Percentiles rank a stretch among this genome's conserved stretches.
These are phyloP conservation scores for Hipposideros armiger DNA, from an alignment of 2,113 vertebrate species.

Conservation along the genomic window DNA sequence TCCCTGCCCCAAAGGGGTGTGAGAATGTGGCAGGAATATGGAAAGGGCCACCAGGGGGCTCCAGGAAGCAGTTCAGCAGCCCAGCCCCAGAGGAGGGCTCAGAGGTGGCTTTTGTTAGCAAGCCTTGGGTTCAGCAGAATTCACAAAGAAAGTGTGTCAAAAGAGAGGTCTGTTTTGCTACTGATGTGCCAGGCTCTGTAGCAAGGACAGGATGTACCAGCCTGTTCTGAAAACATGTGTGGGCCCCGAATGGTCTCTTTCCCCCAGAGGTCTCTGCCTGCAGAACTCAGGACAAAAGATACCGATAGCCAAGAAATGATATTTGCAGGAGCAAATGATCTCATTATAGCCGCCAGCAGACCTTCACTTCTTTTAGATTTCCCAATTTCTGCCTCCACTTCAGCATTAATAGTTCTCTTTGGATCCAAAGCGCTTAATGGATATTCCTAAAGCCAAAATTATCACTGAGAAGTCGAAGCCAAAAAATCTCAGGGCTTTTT, in stretches of 20 bases:
- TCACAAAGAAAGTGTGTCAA: conserved; percentile 71
- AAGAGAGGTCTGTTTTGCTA: conserved; percentile 78
- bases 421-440: background rate
- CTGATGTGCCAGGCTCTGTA: conserved; percentile 66
- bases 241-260: conserved; percentile 31
- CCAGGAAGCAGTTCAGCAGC: conserved; percentile 81
- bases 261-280: conserved; percentile 59
- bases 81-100: conserved; percentile 42
- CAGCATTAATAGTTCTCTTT: conserved; percentile 35
- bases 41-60: conserved; percentile 88
- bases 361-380: background rate
- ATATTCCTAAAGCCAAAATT: conserved; percentile 44
- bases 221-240: conserved; percentile 74
- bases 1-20: background rate
- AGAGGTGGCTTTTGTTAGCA: background rate
- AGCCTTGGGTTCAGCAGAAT: conserved; percentile 34
- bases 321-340: conserved; percentile 42
- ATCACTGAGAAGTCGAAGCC: conserved; percentile 16
- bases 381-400: conserved; percentile 41
- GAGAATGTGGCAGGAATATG: background rate
- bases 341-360: background rate
- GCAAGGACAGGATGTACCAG: conserved; percentile 78
- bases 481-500: background rate
- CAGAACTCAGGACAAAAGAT: conserved; percentile 69
- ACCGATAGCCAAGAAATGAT: conserved; percentile 41